Percentiles rank a stretch among this genome's conserved stretches.
Evolutionary conservation across 2,888 invertebrate species (phyloP).

Genomic region (Drosophila mulleri): DNA sequence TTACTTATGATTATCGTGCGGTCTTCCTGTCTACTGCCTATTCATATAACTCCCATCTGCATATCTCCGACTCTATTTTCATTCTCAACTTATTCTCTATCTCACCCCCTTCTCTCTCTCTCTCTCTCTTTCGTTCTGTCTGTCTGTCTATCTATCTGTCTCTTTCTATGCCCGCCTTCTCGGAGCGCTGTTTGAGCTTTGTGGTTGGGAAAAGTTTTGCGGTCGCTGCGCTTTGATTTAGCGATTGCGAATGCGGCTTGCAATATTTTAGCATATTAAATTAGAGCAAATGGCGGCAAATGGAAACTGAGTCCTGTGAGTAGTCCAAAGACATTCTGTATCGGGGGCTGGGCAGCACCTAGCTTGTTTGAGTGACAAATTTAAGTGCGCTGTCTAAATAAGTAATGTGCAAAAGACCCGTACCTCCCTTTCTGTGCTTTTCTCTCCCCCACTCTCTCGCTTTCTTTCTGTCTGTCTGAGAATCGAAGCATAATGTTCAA

Average conservation of each 20-base stretch:
- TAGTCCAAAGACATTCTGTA: conserved; percentile 12
- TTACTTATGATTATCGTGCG: conserved; percentile 61
- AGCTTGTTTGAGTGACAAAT: conserved; percentile 67
- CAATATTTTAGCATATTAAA: conserved; percentile 79
- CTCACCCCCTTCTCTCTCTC: not conserved
- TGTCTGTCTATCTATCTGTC: too few relatives aligned
- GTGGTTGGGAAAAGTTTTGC: conserved; percentile 68
- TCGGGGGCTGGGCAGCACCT: conserved; percentile 16
- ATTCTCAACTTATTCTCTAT: conserved; percentile 2
- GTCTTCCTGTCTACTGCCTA: conserved; percentile 16
- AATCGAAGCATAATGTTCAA: conserved; percentile 47
- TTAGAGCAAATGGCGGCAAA: conserved; percentile 70
- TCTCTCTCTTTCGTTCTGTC: not conserved
- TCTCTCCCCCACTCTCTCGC: not conserved
- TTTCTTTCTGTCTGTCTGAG: conserved; percentile 2
- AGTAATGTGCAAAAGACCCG: conserved; percentile 49
- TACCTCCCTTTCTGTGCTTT: not conserved
- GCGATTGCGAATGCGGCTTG: conserved; percentile 58
- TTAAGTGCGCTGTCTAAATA: conserved; percentile 77
- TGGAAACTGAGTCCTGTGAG: conserved; percentile 31
- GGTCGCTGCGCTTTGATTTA: conserved; percentile 71
- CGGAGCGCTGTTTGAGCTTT: conserved; percentile 33
- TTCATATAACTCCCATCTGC: conserved; percentile 5
- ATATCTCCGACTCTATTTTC: conserved; percentile 2
- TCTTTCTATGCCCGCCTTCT: not conserved